A percentile compares a stretch with the other conserved stretches of the same genome.
Conservation (phyloP, 2,113 vertebrate genomes). For the Neodontobutis hainanensis region DNA sequence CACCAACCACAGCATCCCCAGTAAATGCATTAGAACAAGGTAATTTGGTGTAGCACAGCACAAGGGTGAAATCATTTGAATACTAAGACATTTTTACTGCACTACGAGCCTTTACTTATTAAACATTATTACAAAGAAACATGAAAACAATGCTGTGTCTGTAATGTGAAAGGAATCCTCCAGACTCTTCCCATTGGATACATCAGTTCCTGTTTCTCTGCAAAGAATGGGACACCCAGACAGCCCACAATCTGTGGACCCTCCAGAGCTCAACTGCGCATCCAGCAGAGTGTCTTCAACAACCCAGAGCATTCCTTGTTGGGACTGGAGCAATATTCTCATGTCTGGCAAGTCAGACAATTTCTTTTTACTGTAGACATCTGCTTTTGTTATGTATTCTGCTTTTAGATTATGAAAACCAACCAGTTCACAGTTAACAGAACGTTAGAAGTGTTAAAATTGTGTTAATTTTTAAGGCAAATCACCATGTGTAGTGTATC, state of each 20-base stretch:
- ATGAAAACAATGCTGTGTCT: not conserved
- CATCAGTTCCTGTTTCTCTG: slow-evolving; percentile 85
- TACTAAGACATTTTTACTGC: no score
- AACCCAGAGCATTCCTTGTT: slow-evolving; percentile 86
- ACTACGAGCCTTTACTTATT: no score
- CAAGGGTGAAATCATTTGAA: not conserved
- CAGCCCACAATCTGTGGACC: slow-evolving; percentile 84
- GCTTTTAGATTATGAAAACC: not conserved
- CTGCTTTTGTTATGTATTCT: no score
- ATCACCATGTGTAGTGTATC: no score
- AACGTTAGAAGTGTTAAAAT: no score
- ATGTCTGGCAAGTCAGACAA: slow-evolving; percentile 83
- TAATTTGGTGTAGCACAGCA: slow-evolving; percentile 10
- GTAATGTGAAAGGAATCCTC: slow-evolving; percentile 76
- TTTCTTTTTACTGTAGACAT: no score
- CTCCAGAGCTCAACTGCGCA: slow-evolving; percentile 81
- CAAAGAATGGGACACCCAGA: slow-evolving; percentile 87
- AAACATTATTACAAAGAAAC: no score
- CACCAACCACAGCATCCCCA: not conserved
- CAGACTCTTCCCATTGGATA: slow-evolving; percentile 85
- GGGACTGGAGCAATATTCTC: slow-evolving; percentile 87
- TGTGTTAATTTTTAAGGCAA: no score
- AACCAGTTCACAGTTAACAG: no score
- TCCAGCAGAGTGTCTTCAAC: slow-evolving; percentile 84
- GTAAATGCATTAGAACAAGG: slow-evolving; percentile 69